Base-by-base conservation (phyloP, 2,888 invertebrate species). In the Slavum lentiscoides region DNA sequence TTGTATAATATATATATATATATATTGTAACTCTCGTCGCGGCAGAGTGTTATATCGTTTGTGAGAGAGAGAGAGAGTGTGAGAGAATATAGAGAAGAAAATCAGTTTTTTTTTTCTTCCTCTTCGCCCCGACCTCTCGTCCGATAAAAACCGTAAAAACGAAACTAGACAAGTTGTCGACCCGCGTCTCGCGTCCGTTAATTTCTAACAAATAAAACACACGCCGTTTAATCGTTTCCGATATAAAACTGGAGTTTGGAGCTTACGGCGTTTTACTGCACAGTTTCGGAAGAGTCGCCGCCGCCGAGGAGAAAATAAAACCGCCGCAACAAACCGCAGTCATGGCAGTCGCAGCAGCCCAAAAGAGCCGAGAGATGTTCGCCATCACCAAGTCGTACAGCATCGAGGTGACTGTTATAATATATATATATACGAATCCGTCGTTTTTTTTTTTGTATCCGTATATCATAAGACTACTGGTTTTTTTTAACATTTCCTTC, bases 361-460 rank as follows among this genome's bases (percentile, higher is more conserved):
- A 95, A 89, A 95, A 95, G 89, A 96, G 94, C 89, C 92, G 96
- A 88, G 95, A 96, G 89, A 93, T 95, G 93, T 96, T 96, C 91
- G 95, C 96, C 88, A 96, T 96, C 90, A 96, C 96, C 90, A 96
- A 96, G 88, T 95, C 95, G 84, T 96, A 96, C 91, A 96, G 95
- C 90, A 95, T 96, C 88, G 96, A 96, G 94, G 96, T 96, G 89
- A 92, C 30, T 68, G n/a, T n/a, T n/a, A n/a, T n/a, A n/a, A n/a
- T 58, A 39, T 21, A n/a, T 59, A 59, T 59, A 7, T 6, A 59
- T 21, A 59, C 6, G 4, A n/a, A n/a, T 8, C 8, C 7, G 9
- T 59, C 9, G 21, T 59, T 8, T 17, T 17, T 58, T 58, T 58
- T 58, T 19, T 58, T 58, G n/a, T n/a, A n/a, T n/a, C n/a, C n/a